Evolutionary conservation across 1,140 invertebrate species (phyloP).

Genomic region (Asbolus verrucosus): DNA sequence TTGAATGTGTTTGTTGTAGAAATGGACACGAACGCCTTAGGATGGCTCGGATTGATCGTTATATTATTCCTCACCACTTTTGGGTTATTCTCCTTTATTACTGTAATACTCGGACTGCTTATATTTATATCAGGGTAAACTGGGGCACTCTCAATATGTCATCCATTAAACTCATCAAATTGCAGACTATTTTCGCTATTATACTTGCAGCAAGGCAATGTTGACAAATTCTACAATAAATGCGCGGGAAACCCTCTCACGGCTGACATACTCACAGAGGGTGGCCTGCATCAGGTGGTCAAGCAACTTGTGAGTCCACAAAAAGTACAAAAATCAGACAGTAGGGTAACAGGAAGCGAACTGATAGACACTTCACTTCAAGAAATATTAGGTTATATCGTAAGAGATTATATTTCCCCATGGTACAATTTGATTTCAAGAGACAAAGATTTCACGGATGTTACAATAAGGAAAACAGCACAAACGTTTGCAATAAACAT

Average conservation of each 20-base stretch:
- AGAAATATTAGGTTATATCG: constrained; percentile 73
- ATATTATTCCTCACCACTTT: constrained; percentile 58
- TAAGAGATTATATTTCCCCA: constrained; percentile 81
- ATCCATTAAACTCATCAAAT: constrained; percentile 40
- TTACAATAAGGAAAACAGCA: constrained; percentile 68
- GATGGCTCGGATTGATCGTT: constrained; percentile 60
- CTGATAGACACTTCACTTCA: constrained; percentile 64
- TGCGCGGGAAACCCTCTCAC: constrained; percentile 61
- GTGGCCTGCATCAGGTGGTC: constrained; percentile 51
- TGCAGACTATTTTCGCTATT: constrained; percentile 60
- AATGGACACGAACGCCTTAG: constrained; percentile 53
- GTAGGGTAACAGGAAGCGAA: constrained; percentile 63
- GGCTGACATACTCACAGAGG: constrained; percentile 54
- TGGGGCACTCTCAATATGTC: not conserved
- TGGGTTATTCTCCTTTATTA: constrained; percentile 58
- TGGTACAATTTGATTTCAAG: constrained; percentile 76
- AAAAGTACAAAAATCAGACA: constrained; percentile 60
- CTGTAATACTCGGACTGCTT: constrained; percentile 51
- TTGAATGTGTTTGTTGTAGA: constrained; percentile 10
- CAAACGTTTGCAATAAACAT: constrained; percentile 71
- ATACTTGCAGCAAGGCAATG: constrained; percentile 60
- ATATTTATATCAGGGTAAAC: constrained; percentile 61
- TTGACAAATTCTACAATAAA: constrained; percentile 61
- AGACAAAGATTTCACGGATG: constrained; percentile 68
- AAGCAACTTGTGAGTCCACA: constrained; percentile 57